Percentiles rank a stretch among this genome's conserved stretches.
phyloP scores from a whole-genome alignment of 23 tunicate species.

The Trididemnum miniatum region DNA sequence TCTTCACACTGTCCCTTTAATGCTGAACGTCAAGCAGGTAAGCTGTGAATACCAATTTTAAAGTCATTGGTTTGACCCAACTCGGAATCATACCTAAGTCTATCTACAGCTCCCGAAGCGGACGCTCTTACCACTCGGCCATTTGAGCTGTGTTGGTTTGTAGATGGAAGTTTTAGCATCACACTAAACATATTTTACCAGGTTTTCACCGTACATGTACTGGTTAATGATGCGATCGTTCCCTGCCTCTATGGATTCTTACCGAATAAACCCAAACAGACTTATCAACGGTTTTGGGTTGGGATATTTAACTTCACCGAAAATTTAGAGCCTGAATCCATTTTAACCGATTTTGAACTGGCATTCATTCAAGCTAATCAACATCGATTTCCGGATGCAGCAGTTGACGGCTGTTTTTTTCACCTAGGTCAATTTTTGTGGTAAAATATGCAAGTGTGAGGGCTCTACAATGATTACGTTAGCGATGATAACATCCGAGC shows the following conservation, averaged over 20 bases:
- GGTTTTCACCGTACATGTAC: constrained; percentile 23
- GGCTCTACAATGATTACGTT: neutral
- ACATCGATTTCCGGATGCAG: constrained; percentile 13
- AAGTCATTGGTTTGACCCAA: too few species aligned
- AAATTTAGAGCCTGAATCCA: constrained; percentile 15
- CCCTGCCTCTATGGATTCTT: constrained; percentile 15
- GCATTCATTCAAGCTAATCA: constrained; percentile 4
- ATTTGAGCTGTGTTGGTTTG: too few species aligned
- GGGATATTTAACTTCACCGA: neutral
- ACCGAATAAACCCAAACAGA: constrained; percentile 11
- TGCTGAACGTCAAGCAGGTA: too few species aligned
- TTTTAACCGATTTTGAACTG: constrained; percentile 29
- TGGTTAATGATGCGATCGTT: neutral
- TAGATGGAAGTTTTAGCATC: constrained; percentile 9
- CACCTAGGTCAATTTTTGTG: constrained; percentile 23
- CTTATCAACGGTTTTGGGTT: neutral
- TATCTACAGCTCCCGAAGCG: too few species aligned
- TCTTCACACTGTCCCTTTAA: too few species aligned
- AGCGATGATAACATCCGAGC: constrained; percentile 13
- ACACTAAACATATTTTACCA: constrained; percentile 18
- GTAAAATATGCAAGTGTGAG: constrained; percentile 14
- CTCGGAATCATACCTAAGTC: too few species aligned
- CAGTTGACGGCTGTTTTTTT: constrained; percentile 19
- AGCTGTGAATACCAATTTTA: too few species aligned
- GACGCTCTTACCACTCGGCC: too few species aligned